These are phyloP conservation scores for Colossoma macropomum DNA, from an alignment of 2,113 vertebrate species.

Conservation along the genomic window DNA sequence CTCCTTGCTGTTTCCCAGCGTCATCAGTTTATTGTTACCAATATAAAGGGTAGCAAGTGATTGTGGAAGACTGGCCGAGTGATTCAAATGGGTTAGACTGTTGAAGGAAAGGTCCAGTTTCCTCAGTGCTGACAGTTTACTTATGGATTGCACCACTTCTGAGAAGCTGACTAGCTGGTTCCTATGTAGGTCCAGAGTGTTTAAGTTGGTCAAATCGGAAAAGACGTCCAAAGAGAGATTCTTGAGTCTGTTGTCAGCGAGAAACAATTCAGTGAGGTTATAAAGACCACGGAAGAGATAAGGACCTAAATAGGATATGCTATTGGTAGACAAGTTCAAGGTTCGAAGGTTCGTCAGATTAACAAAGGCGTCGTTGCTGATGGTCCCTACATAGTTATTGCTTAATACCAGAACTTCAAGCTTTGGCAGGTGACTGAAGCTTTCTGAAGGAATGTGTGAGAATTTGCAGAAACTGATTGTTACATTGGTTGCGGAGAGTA, in stretches of 20 bases:
- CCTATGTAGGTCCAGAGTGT: slow-evolving; percentile 61
- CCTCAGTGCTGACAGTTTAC: slow-evolving; percentile 62
- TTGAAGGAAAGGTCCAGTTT: slow-evolving; percentile 78
- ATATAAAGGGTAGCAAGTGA: slow-evolving; percentile 68
- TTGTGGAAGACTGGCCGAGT: slow-evolving; percentile 63
- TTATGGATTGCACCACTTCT: slow-evolving; percentile 64
- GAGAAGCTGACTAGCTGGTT: slow-evolving; percentile 73
- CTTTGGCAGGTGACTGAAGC: slow-evolving; percentile 65
- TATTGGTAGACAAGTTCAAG: slow-evolving; percentile 75
- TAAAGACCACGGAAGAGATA: slow-evolving; percentile 64
- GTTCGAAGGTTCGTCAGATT: slow-evolving; percentile 63
- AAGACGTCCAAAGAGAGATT: slow-evolving; percentile 65
- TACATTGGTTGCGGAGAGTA: slow-evolving; percentile 52
- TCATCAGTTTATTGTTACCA: slow-evolving; percentile 70
- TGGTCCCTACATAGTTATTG: slow-evolving; percentile 61
- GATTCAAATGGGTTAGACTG: slow-evolving; percentile 64
- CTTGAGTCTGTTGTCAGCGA: slow-evolving; percentile 69
- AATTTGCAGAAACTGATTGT: slow-evolving; percentile 59
- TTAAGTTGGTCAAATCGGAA: slow-evolving; percentile 53
- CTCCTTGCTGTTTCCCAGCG: slow-evolving; percentile 57
- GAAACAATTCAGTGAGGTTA: slow-evolving; percentile 67
- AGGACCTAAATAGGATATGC: slow-evolving; percentile 61
- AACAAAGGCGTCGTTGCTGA: slow-evolving; percentile 73
- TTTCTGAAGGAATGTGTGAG: slow-evolving; percentile 28
- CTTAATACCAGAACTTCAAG: slow-evolving; percentile 67